These are phyloP conservation scores for Andrena flavipes DNA, from an alignment of 2,888 invertebrate genomes.

Conservation along the genomic window DNA sequence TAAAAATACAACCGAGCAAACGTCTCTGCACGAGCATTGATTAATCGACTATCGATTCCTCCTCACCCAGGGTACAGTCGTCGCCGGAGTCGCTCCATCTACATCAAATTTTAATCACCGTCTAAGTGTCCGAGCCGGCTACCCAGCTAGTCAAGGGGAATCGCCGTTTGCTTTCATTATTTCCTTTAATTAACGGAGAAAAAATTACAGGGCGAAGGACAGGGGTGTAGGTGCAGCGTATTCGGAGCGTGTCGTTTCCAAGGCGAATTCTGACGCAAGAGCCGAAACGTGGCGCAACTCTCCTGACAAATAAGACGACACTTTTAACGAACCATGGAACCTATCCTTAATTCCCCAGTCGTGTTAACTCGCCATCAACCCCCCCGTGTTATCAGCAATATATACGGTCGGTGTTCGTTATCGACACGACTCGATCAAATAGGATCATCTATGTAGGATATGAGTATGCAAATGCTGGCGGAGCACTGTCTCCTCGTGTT, in stretches of 20 bases:
- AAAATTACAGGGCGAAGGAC: background rate
- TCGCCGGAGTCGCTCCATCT: background rate
- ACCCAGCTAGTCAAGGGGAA: background rate
- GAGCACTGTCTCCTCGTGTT: background rate
- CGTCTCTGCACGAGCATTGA: slow-evolving; percentile 2
- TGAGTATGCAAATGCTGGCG: slow-evolving; percentile 37
- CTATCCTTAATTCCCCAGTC: slow-evolving; percentile 44
- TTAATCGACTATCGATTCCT: slow-evolving; percentile 25
- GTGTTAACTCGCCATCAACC: slow-evolving; percentile 6
- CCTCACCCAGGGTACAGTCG: background rate
- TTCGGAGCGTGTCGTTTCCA: slow-evolving; percentile 31
- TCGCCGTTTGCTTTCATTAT: background rate
- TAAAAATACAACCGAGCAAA: slow-evolving; percentile 12
- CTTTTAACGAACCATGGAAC: slow-evolving; percentile 33
- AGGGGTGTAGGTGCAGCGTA: background rate
- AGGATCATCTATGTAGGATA: slow-evolving; percentile 36
- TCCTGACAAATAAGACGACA: slow-evolving; percentile 38
- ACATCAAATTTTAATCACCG: slow-evolving; percentile 22
- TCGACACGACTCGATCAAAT: slow-evolving; percentile 27
- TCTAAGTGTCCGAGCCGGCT: background rate
- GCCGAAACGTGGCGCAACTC: slow-evolving; percentile 12
- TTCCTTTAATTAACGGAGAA: background rate
- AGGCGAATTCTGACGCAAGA: slow-evolving; percentile 44
- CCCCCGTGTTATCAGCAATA: slow-evolving; percentile 44
- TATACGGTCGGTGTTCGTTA: slow-evolving; percentile 46